phyloP scores from a whole-genome alignment of 2,888 invertebrate species.

The Autographa pulchrina region DNA sequence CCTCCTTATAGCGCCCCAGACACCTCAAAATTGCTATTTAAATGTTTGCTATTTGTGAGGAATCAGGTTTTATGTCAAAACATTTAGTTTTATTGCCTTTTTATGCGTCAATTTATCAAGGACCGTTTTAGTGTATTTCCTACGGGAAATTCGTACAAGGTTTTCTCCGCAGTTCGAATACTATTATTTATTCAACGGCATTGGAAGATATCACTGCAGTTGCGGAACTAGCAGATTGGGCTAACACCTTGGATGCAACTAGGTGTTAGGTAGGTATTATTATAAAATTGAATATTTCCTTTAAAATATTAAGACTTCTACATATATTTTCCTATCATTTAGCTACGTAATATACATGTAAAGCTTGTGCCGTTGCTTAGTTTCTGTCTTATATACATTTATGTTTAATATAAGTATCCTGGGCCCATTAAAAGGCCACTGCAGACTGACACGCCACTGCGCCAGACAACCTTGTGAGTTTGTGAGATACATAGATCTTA shows the following conservation, averaged over 20 bases:
- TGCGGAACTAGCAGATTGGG: constrained; percentile 20
- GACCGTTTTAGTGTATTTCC: constrained; percentile 24
- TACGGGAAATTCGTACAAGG: constrained; percentile 27
- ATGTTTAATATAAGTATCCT: constrained; percentile 13
- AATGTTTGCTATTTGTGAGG: constrained; percentile 1
- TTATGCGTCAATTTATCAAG: constrained; percentile 21
- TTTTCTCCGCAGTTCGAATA: constrained; percentile 12
- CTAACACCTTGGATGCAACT: constrained; percentile 8
- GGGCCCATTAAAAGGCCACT: constrained; percentile 25
- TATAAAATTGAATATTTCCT: background rate
- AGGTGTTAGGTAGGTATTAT: constrained; percentile 9
- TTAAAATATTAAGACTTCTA: background rate
- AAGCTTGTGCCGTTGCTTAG: background rate
- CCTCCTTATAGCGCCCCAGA: background rate
- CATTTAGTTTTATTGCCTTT: constrained; percentile 7
- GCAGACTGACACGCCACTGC: constrained; percentile 14
- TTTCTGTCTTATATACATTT: constrained; percentile 27
- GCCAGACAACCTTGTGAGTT: constrained; percentile 38
- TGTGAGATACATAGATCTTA: constrained; percentile 40
- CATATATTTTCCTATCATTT: background rate
- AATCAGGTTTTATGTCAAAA: constrained; percentile 2
- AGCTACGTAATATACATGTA: background rate
- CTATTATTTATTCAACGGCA: constrained; percentile 30
- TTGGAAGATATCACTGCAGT: constrained; percentile 28
- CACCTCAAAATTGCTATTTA: constrained; percentile 4